Evolutionary conservation across 2,113 vertebrate genomes (phyloP), one percentile per base, ranked within the genome.

Genomic region (Oncorhynchus keta): DNA sequence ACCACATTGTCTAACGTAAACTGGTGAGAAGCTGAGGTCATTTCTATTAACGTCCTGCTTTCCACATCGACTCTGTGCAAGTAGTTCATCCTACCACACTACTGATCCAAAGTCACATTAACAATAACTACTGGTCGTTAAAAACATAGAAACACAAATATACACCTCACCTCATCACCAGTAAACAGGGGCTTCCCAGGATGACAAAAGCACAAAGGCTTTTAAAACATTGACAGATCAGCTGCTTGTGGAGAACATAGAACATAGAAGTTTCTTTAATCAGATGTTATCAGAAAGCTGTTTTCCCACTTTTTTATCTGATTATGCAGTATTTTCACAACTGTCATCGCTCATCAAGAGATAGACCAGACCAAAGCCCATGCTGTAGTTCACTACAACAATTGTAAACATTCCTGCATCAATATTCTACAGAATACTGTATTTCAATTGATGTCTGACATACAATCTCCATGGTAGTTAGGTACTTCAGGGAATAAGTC

Each of bases 1-100:
- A 84, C 83, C 77, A 57, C 75, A 68, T 81, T 82, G 78, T 85
- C 73, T 57, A 57, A 20, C 76, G 45, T 80, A 84, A 86, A 89
- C 7, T 75, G 22, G n/a, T 9, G 65, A 76, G 39, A 45, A 77
- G 67, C 73, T 28, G 55, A 85, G 79, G 73, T 78, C 62, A 66
- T 28, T 16, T 49, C 70, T 57, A 45, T 59, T 57, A 57, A 45
- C 51, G 1, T 18, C 16, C 16, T 55, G 51, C 51, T 55, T 55
- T 55, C 49, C 39, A 45, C 39, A 45, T 45, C 3, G 16, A 55
- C 51, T 18, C 51, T 55, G 12, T 18, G 3, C 51, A 14, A 18
- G 51, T 14, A 4, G 51, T 55, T 5, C 51, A 55, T 2, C 13
- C 51, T 55, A 18, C 16, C 51, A 55, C 51, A 55, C 51, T 18